A percentile compares a stretch with the other conserved stretches of the same genome.
These are phyloP conservation scores for Dunckerocampus dactyliophorus DNA, from an alignment of 2,113 vertebrate species.

Conservation along the genomic window DNA sequence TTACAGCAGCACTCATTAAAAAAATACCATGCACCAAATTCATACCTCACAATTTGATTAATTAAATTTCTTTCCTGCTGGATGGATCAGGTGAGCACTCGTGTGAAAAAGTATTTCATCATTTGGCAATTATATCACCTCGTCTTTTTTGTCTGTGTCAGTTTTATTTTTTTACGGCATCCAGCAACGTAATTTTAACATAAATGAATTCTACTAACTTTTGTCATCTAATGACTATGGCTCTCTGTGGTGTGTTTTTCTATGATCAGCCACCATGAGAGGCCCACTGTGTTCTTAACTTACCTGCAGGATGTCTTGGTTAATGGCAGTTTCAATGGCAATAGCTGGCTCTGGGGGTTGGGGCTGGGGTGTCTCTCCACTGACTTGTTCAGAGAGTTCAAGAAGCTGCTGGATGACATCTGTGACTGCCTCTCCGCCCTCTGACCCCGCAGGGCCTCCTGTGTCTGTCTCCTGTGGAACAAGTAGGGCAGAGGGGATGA, in stretches of 20 bases:
- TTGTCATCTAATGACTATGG: not conserved
- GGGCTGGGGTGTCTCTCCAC: conserved; percentile 79
- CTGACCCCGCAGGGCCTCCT: conserved; percentile 62
- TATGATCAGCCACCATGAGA: not conserved
- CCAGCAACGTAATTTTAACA: not conserved
- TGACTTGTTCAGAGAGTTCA: conserved; percentile 89
- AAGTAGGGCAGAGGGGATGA: not conserved
- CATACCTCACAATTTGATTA: too few species aligned
- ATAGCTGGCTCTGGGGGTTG: conserved; percentile 79
- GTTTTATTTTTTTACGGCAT: not conserved
- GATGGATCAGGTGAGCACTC: too few species aligned
- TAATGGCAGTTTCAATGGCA: conserved; percentile 86
- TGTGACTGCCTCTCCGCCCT: conserved; percentile 83
- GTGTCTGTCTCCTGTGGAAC: conserved; percentile 57
- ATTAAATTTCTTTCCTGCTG: too few species aligned
- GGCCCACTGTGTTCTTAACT: conserved; percentile 5
- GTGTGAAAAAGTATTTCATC: too few species aligned
- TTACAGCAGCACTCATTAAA: too few species aligned
- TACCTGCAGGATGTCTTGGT: conserved; percentile 96
- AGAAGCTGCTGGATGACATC: conserved; percentile 98
- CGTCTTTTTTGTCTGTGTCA: too few species aligned
- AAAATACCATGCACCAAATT: too few species aligned
- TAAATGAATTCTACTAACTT: not conserved
- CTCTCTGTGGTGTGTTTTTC: not conserved
- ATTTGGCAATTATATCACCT: too few species aligned